Base-by-base conservation (phyloP, 2,797 vertebrate species). In the Myotis pilosus region DNA sequence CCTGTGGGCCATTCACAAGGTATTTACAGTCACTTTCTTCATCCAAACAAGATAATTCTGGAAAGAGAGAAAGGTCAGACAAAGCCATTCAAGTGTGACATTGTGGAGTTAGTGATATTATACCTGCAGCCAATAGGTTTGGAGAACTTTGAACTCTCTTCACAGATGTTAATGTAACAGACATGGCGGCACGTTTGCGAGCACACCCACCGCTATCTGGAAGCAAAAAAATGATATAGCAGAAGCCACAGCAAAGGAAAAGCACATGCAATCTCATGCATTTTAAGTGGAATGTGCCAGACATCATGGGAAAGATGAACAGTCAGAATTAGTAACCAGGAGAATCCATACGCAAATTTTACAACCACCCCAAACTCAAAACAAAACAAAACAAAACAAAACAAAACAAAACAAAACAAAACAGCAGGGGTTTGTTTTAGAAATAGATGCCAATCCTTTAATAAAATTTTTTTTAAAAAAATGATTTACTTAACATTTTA, bases 91-190 rank as follows among this genome's bases (percentile, higher is more conserved):
- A 68, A 85, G 41, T 92, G 94, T 8, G 86, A 92, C 44, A 44
- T 80, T 90, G 66, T 78, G 96, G 97, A 97, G 98, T 68, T 87
- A 96, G 96, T 89, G 95, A 55, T 81, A 87, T 96, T 98, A 98
- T 99, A 99, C 99, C 99, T 99, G 98, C 98, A 98, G 99, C 98
- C 99, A 99, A 98, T 71, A 99, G 99, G 98, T 99, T 99, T 98
- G 99, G 99, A 98, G 99, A 99, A 98, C 99, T 99, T 98, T 99
- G 99, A 98, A 99, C 99, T 98, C 99, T 99, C 99, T 99, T 99
- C 99, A 99, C 99, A 97, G 99, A 99, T 98, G 99, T 99, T 98
- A 99, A 98, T 96, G 98, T 99, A 97, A 99, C 98, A 98, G 99
- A 99, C 99, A 99, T 98, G 97, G 99, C 99, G 87, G 99, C 98